phyloP scores from a whole-genome alignment of 2,888 invertebrate genomes.

The Cryptocephalus moraei region DNA sequence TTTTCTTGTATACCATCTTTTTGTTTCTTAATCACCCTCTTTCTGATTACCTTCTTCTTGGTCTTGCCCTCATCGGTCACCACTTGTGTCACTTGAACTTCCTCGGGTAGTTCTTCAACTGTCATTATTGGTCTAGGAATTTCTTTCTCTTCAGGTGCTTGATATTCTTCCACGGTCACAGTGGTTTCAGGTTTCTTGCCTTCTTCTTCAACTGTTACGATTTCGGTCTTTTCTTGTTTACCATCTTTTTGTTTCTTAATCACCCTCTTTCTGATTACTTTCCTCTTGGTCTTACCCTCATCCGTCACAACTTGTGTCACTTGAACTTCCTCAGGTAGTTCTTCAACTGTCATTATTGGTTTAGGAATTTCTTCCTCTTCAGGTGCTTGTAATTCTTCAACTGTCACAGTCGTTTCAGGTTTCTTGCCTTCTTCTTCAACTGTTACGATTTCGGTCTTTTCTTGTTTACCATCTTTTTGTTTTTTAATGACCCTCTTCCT shows the following conservation, averaged over 20 bases:
- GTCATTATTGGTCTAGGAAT: constrained; percentile 12
- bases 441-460: constrained; percentile 30
- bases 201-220: constrained; percentile 24
- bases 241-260: constrained; percentile 28
- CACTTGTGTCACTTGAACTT: constrained; percentile 12
- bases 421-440: constrained; percentile 32
- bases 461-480: constrained; percentile 15
- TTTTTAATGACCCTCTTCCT: constrained; percentile 21
- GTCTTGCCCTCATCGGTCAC: constrained; percentile 15
- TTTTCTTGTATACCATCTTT: constrained; percentile 28
- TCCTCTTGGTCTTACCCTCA: constrained; percentile 2
- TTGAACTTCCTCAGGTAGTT: neutral
- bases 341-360: neutral
- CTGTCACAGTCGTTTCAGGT: constrained; percentile 23
- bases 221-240: constrained; percentile 33
- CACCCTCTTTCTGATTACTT: constrained; percentile 5
- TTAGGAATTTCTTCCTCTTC: constrained; percentile 10
- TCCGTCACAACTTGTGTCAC: constrained; percentile 15
- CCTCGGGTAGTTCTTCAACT: constrained; percentile 22
- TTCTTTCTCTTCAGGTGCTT: constrained; percentile 9
- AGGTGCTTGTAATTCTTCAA: constrained; percentile 19
- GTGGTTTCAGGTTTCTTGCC: constrained; percentile 25
- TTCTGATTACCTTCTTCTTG: constrained; percentile 24
- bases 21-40: constrained; percentile 35
- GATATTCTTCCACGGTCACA: constrained; percentile 12